Percentiles rank a stretch among this genome's conserved stretches.
Conservation (phyloP, 2,888 invertebrate species). For the Polyploca ridens region DNA sequence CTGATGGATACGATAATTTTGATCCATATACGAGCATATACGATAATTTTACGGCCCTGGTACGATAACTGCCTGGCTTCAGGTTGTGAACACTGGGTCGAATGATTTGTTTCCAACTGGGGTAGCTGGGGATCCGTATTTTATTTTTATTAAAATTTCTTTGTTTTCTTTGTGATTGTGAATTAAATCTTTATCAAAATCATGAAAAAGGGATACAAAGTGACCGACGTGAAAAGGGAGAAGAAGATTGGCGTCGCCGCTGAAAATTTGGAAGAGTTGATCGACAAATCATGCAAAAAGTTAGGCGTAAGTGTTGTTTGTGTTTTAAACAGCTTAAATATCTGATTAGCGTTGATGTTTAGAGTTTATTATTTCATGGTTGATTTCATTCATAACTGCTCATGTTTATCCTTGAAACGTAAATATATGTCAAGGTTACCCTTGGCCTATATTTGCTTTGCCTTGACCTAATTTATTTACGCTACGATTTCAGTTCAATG, state of each 20-base stretch:
- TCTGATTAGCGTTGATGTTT: conserved; percentile 15
- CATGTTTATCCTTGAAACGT: conserved; percentile 45
- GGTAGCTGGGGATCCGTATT: conserved; percentile 16
- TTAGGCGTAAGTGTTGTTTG: conserved; percentile 78
- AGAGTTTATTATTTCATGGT: conserved; percentile 15
- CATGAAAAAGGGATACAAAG: conserved; percentile 88
- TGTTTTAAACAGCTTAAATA: conserved; percentile 9
- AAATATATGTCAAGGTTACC: conserved; percentile 61
- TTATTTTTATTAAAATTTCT: conserved; percentile 38
- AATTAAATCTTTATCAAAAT: conserved; percentile 25
- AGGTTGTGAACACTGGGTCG: no score
- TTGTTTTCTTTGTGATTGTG: conserved; percentile 35
- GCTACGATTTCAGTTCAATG: conserved; percentile 72
- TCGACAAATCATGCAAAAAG: conserved; percentile 88
- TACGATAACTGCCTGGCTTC: no score
- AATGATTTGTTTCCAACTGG: no score
- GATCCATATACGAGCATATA: no score
- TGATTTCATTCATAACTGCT: conserved; percentile 42
- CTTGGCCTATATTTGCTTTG: conserved; percentile 63
- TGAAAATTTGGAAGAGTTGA: conserved; percentile 86
- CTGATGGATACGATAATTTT: no score
- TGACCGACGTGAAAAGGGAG: conserved; percentile 87
- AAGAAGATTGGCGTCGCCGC: conserved; percentile 90
- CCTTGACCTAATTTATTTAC: conserved; percentile 61
- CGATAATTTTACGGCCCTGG: no score